phyloP scores from a whole-genome alignment of 2,113 vertebrate genomes.

The Oceanites oceanicus region DNA sequence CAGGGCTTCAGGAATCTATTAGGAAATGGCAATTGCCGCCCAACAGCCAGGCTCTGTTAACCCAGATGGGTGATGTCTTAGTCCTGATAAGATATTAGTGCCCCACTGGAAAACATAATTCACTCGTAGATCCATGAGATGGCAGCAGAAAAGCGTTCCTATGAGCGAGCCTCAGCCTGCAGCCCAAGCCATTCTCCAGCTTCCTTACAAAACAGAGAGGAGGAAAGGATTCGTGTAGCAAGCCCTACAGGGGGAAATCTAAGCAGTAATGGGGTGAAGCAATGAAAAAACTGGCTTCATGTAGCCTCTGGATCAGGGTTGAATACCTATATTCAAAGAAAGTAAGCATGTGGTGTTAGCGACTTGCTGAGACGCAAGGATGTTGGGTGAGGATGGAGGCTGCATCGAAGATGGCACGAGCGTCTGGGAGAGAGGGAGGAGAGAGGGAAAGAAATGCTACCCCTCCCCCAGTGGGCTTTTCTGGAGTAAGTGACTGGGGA shows the following conservation, averaged over 20 bases:
- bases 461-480: neutral
- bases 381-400: neutral
- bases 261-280: neutral
- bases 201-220: neutral
- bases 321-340: neutral
- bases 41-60: neutral
- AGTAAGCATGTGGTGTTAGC: neutral
- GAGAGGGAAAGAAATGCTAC: neutral
- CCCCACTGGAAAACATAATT: neutral
- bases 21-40: neutral
- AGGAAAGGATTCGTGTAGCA: neutral
- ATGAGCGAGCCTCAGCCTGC: neutral
- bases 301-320: neutral
- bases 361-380: neutral
- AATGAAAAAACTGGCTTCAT: neutral
- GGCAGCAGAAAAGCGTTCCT: slow-evolving; percentile 59
- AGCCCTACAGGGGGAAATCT: neutral
- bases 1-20: neutral
- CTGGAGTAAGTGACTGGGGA: neutral
- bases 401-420: neutral
- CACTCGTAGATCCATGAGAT: slow-evolving; percentile 44
- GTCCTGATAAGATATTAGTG: neutral
- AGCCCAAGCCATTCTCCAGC: neutral
- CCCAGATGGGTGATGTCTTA: neutral
- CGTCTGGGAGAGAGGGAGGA: neutral